Percentiles rank a stretch among this genome's conserved stretches.
Conservation (phyloP, 2,113 vertebrate genomes). For the Gavia stellata region DNA sequence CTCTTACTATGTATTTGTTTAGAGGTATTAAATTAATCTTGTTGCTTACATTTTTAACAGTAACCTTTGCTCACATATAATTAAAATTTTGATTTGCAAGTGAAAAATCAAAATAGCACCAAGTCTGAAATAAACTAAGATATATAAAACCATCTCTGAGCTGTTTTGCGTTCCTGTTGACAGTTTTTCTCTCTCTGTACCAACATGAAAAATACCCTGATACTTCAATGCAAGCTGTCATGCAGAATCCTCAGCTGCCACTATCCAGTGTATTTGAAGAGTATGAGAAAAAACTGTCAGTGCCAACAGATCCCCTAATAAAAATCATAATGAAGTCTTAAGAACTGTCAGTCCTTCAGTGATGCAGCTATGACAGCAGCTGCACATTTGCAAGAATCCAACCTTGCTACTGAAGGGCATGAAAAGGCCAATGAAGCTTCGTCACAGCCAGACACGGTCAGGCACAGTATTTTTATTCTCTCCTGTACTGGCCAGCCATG, state of each 20-base stretch:
- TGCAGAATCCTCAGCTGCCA: conserved; percentile 23
- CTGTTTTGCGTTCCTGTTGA: conserved; percentile 21
- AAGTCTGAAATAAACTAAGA: conserved; percentile 34
- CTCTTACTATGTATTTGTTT: neutral
- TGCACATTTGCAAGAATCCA: neutral
- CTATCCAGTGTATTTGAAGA: neutral
- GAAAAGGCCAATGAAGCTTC: neutral
- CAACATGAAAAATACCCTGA: conserved; percentile 8
- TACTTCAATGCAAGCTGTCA: conserved; percentile 6
- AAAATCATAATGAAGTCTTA: conserved; percentile 52
- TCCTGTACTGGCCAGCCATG: neutral
- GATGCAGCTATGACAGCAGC: neutral
- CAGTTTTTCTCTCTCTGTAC: conserved; percentile 23
- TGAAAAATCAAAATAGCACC: conserved; percentile 17
- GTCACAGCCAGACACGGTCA: neutral
- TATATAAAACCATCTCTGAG: neutral
- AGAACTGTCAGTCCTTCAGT: conserved; percentile 36
- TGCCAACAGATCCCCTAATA: conserved; percentile 20
- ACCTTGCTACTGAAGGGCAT: neutral
- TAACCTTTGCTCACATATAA: neutral
- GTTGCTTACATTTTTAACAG: neutral
- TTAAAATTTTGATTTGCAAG: neutral
- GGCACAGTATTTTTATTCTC: neutral
- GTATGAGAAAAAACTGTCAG: conserved; percentile 32
- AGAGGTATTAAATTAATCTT: neutral